Conservation (phyloP, 2,888 invertebrate genomes). For the Coelopa pilipes region DNA sequence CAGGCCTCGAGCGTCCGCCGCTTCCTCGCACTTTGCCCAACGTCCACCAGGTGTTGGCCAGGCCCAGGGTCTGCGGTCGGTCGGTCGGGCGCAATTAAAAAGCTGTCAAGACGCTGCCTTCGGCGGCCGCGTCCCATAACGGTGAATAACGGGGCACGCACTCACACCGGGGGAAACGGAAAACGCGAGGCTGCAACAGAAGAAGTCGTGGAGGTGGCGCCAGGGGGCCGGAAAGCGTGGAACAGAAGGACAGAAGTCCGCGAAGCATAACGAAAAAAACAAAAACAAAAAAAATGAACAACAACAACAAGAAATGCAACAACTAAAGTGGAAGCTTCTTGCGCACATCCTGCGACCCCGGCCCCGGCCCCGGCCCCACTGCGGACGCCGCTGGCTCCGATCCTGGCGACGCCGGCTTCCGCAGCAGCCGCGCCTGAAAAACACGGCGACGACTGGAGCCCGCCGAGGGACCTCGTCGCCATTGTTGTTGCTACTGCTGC, state of each 20-base stretch:
- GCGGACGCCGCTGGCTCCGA: background rate
- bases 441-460: background rate
- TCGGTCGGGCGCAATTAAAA: conserved; percentile 15
- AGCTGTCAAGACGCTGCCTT: conserved; percentile 15
- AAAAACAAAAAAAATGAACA: too few species aligned
- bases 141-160: background rate
- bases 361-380: background rate
- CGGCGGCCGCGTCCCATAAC: background rate
- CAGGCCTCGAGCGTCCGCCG: too few species aligned
- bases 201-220: background rate
- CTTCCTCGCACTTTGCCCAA: too few species aligned
- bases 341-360: background rate
- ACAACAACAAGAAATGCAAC: too few species aligned
- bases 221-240: background rate
- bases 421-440: too few species aligned
- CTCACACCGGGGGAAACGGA: background rate
- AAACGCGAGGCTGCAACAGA: background rate
- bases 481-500: too few species aligned
- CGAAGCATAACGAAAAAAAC: too few species aligned
- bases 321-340: too few species aligned
- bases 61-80: background rate
- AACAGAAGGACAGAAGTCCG: too few species aligned
- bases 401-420: too few species aligned
- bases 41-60: background rate
- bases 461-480: too few species aligned